phyloP scores from a whole-genome alignment of 1,140 invertebrate genomes.

The Drosophila ironensis region DNA sequence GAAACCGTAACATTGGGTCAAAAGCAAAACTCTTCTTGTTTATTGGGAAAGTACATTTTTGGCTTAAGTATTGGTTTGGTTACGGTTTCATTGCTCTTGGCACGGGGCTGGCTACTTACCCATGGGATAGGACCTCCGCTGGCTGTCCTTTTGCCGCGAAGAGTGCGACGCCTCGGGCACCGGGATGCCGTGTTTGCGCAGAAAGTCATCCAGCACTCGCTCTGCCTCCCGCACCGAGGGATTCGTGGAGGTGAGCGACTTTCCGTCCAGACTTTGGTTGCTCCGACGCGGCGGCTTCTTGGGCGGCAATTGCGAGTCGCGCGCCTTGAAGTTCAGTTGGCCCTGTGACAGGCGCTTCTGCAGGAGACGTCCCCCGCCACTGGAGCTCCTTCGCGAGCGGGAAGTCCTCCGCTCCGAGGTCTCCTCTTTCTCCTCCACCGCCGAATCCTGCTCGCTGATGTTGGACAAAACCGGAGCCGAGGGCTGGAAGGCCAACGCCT shows the following conservation, averaged over 20 bases:
- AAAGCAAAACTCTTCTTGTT: slow-evolving; percentile 20
- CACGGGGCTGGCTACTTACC: slow-evolving; percentile 44
- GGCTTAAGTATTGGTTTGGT: slow-evolving; percentile 17
- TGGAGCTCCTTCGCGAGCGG: slow-evolving; percentile 42
- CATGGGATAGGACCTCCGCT: slow-evolving; percentile 65
- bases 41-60: slow-evolving; percentile 27
- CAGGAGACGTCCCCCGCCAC: slow-evolving; percentile 50
- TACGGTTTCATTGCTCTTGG: slow-evolving; percentile 31
- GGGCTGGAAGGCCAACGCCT: slow-evolving; percentile 36
- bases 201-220: slow-evolving; percentile 66
- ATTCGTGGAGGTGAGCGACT: slow-evolving; percentile 58
- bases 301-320: slow-evolving; percentile 45
- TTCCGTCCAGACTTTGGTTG: slow-evolving; percentile 55
- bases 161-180: slow-evolving; percentile 16
- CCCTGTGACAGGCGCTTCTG: slow-evolving; percentile 61
- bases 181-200: slow-evolving; percentile 52
- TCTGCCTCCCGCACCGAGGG: slow-evolving; percentile 70
- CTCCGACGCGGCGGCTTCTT: slow-evolving; percentile 70
- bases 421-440: slow-evolving; percentile 31
- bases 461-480: slow-evolving; percentile 54
- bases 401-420: slow-evolving; percentile 6
- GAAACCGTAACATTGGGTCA: slow-evolving; percentile 11
- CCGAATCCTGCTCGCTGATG: slow-evolving; percentile 61
- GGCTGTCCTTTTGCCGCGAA: slow-evolving; percentile 32
- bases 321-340: slow-evolving; percentile 53